phyloP scores from a whole-genome alignment of 2,797 vertebrate genomes.

The Sorex maritimensis region DNA sequence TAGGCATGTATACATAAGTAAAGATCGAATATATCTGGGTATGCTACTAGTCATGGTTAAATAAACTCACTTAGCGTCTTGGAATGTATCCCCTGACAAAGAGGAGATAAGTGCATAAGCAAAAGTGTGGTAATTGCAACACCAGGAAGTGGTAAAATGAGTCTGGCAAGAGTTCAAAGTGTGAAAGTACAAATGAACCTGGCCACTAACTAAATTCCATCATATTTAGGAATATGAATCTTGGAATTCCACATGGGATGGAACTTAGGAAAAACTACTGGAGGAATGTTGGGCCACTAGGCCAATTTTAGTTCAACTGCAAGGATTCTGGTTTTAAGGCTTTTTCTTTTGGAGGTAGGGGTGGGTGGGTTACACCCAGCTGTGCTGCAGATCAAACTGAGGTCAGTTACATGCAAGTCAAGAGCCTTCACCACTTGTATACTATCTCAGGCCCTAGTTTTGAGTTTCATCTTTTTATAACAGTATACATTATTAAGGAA shows the following conservation, averaged over 20 bases:
- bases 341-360: too few relatives aligned
- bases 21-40: not conserved
- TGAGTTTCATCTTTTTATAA: slow-evolving; percentile 53
- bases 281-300: not conserved
- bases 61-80: not conserved
- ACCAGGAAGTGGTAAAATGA: not conserved
- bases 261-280: not conserved
- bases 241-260: not conserved
- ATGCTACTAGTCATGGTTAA: not conserved
- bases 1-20: not conserved
- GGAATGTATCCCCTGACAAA: not conserved
- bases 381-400: too few relatives aligned
- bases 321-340: not conserved
- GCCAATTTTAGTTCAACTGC: slow-evolving; percentile 14
- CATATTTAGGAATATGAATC: not conserved
- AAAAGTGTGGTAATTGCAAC: not conserved
- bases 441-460: not conserved
- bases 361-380: too few relatives aligned
- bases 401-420: too few relatives aligned
- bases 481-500: not conserved
- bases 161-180: not conserved
- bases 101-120: not conserved
- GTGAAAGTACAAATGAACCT: not conserved
- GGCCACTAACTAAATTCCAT: not conserved
- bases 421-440: too few relatives aligned